Evolutionary conservation across 2,888 invertebrate genomes (phyloP).

Genomic region (Pecten maximus): DNA sequence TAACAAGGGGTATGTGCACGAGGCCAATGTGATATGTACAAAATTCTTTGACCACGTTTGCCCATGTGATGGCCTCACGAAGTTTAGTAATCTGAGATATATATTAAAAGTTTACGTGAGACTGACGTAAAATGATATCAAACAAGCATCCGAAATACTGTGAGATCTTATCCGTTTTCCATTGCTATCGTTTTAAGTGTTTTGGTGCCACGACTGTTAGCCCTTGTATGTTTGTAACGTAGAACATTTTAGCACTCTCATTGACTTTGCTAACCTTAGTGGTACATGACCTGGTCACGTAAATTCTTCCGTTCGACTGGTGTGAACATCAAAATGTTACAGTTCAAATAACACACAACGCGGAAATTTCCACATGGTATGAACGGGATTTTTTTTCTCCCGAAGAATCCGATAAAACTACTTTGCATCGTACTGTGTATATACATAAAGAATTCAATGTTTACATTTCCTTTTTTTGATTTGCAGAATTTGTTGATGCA

Average conservation of each 20-base stretch:
- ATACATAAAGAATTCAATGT: slow-evolving; percentile 16
- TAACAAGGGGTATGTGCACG: not conserved
- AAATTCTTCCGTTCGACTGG: not conserved
- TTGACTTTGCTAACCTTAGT: not conserved
- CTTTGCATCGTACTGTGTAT: not conserved
- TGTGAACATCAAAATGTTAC: slow-evolving; percentile 27
- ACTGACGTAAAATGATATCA: not conserved
- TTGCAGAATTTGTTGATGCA: slow-evolving; percentile 30
- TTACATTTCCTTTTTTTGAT: not conserved
- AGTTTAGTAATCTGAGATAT: not conserved
- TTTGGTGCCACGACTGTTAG: not conserved
- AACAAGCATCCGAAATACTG: not conserved
- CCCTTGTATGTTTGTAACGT: not conserved
- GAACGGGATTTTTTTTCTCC: not conserved
- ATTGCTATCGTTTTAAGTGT: not conserved
- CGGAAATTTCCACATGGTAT: not conserved
- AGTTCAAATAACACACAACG: not conserved
- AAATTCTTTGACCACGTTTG: not conserved
- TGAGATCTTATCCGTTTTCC: not conserved
- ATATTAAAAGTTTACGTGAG: not conserved
- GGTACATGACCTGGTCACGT: not conserved
- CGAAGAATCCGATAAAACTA: not conserved
- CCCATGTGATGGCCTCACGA: not conserved
- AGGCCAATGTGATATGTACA: not conserved
- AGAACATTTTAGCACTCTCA: not conserved